These are phyloP conservation scores for Osmoderma eremita DNA, from an alignment of 2,888 invertebrate species.

Conservation along the genomic window DNA sequence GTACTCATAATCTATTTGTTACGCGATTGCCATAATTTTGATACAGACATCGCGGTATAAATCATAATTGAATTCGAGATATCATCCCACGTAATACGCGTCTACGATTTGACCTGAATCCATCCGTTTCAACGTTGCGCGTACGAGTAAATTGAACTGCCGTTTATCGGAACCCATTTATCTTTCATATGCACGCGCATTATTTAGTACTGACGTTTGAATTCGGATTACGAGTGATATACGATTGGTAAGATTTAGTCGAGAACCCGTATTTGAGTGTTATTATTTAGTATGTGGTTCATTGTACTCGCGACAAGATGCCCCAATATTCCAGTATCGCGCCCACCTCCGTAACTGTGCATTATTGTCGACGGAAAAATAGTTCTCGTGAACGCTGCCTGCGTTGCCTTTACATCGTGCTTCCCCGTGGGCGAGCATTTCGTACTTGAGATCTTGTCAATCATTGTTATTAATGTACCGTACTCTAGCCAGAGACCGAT, in stretches of 20 bases:
- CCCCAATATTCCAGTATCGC: slow-evolving; percentile 16
- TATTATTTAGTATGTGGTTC: slow-evolving; percentile 12
- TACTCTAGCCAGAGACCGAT: no score
- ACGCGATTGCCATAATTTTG: no score
- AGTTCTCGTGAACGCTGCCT: neutral
- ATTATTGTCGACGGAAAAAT: slow-evolving; percentile 4
- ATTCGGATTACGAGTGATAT: slow-evolving; percentile 1
- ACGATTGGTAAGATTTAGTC: slow-evolving; percentile 13
- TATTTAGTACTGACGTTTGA: slow-evolving; percentile 17
- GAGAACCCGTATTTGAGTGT: neutral
- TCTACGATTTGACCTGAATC: slow-evolving; percentile 9
- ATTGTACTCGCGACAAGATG: slow-evolving; percentile 18
- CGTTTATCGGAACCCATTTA: slow-evolving; percentile 24
- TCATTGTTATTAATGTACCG: no score
- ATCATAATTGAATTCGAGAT: no score
- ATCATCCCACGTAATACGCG: no score
- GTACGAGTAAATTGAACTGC: slow-evolving; percentile 9
- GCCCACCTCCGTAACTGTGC: slow-evolving; percentile 11
- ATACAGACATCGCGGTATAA: no score
- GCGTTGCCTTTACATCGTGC: slow-evolving; percentile 8
- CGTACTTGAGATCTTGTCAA: neutral
- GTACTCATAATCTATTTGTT: no score
- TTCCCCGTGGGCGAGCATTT: slow-evolving; percentile 2
- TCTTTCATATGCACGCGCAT: neutral
- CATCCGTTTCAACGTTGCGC: neutral